Percentiles rank a stretch among this genome's conserved stretches.
phyloP scores from a whole-genome alignment of 2,113 vertebrate genomes.

The Crotophaga sulcirostris region DNA sequence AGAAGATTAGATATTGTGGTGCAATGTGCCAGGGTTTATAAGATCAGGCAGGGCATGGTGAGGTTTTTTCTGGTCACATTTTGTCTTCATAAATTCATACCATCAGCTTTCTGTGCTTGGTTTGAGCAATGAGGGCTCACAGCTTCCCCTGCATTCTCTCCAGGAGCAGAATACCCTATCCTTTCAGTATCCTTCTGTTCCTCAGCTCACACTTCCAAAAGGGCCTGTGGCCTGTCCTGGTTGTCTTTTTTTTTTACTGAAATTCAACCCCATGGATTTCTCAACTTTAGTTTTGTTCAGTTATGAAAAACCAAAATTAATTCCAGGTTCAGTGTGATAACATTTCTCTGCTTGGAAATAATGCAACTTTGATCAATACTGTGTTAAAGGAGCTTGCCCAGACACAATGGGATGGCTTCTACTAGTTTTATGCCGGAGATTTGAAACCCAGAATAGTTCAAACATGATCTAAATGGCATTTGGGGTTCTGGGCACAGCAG shows the following conservation, averaged over 20 bases:
- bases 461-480: neutral
- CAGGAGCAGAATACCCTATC: neutral
- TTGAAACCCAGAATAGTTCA: neutral
- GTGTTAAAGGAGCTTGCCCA: neutral
- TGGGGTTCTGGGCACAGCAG: neutral
- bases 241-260: neutral
- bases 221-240: neutral
- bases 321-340: neutral
- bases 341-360: neutral
- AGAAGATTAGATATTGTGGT: conserved; percentile 14
- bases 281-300: neutral
- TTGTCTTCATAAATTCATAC: conserved; percentile 19
- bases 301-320: neutral
- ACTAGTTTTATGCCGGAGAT: neutral
- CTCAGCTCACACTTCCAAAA: neutral
- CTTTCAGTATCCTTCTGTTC: neutral
- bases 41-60: neutral
- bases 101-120: neutral
- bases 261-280: neutral
- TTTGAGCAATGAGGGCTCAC: neutral
- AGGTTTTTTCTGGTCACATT: neutral
- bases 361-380: neutral
- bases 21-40: conserved; percentile 1
- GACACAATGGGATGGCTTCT: neutral
- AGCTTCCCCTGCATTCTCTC: neutral